A percentile compares a stretch with the other conserved stretches of the same genome.
Evolutionary conservation across 2,113 vertebrate genomes (phyloP).

Genomic region (Lathamus discolor): DNA sequence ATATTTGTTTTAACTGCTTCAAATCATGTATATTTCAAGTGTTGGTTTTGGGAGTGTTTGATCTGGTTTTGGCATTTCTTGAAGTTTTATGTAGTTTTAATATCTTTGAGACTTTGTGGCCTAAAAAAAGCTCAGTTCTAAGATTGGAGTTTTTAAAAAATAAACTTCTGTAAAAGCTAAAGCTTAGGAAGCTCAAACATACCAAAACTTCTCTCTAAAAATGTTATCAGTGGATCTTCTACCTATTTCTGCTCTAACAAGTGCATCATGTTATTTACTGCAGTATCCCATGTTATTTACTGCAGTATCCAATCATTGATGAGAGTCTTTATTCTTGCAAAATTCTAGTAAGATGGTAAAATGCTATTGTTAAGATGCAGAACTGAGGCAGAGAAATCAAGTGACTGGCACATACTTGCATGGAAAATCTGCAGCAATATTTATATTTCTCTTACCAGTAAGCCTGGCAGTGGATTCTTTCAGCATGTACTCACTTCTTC

Average conservation of each 20-base stretch:
- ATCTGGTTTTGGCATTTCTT: background rate
- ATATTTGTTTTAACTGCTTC: background rate
- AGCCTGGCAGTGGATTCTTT: background rate
- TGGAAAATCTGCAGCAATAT: background rate
- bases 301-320: background rate
- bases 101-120: background rate
- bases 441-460: background rate
- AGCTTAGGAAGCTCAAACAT: background rate
- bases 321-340: background rate
- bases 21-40: background rate
- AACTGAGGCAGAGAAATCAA: background rate
- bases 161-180: background rate
- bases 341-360: background rate
- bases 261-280: background rate
- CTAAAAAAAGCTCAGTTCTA: background rate
- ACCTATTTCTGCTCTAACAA: background rate
- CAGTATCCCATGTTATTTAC: accelerated
- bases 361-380: background rate
- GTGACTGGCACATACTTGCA: background rate
- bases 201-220: background rate
- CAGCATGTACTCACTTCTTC: background rate
- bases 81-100: background rate
- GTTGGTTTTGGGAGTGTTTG: background rate
- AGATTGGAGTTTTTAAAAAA: background rate
- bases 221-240: background rate